These are phyloP conservation scores for Calycopis cecrops DNA, from an alignment of 1,140 invertebrate species.

Conservation along the genomic window DNA sequence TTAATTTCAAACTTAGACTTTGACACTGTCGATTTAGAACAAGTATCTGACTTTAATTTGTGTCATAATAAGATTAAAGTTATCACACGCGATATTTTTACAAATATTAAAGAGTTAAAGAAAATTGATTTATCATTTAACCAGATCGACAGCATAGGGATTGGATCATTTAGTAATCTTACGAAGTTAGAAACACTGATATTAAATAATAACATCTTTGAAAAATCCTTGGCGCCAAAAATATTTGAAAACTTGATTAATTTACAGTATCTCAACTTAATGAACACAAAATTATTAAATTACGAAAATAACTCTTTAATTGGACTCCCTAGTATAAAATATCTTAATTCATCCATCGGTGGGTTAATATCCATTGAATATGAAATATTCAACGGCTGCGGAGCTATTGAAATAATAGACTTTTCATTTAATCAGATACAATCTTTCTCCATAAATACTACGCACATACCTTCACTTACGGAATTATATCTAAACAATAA, in stretches of 20 bases:
- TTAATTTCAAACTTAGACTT: neutral
- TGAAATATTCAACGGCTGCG: neutral
- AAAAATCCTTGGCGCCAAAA: neutral
- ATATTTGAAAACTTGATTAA: neutral
- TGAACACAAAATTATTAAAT: neutral
- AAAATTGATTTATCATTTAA: constrained; percentile 1
- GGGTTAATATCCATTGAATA: neutral
- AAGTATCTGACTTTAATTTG: neutral
- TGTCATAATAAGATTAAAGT: neutral
- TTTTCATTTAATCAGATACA: neutral
- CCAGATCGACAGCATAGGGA: neutral
- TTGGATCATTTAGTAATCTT: neutral
- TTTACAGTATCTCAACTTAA: neutral
- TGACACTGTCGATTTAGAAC: neutral
- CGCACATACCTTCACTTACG: neutral
- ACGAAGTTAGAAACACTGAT: neutral
- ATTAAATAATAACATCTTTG: neutral
- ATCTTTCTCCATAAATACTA: neutral
- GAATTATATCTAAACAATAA: neutral
- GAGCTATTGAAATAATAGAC: neutral
- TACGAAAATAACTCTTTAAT: neutral
- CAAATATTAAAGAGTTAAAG: neutral
- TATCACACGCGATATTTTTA: neutral
- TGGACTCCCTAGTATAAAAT: neutral
- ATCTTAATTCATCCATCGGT: neutral